phyloP scores from a whole-genome alignment of 2,888 invertebrate genomes.

The Drosophila neotestacea region DNA sequence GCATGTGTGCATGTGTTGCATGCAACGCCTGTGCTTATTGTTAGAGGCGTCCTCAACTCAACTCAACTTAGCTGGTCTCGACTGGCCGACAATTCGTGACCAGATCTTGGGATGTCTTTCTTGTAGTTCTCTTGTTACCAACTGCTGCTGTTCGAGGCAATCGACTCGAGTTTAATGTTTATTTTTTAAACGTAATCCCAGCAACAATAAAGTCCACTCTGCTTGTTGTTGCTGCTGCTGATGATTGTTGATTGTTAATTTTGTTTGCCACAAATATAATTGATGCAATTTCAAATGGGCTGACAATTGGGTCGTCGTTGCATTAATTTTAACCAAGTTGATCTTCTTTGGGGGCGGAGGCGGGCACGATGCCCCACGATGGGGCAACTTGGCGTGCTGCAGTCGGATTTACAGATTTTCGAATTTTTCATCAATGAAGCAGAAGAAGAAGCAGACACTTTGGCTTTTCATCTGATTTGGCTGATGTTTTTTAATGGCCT shows the following conservation, averaged over 20 bases:
- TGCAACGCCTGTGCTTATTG: conserved; percentile 23
- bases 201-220: not conserved
- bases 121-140: conserved; percentile 14
- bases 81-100: conserved; percentile 45
- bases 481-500: conserved; percentile 57
- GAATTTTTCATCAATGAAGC: conserved; percentile 25
- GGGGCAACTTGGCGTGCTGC: conserved; percentile 72
- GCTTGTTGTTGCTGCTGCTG: not conserved
- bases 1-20: conserved; percentile 13
- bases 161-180: conserved; percentile 20
- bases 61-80: conserved; percentile 1
- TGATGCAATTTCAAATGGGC: conserved; percentile 70
- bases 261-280: conserved; percentile 59
- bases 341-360: conserved; percentile 50
- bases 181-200: conserved; percentile 28
- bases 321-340: conserved; percentile 42
- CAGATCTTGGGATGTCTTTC: conserved; percentile 34
- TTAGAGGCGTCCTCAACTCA: not conserved
- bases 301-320: conserved; percentile 72
- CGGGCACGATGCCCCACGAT: conserved; percentile 45
- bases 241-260: conserved; percentile 33
- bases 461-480: conserved; percentile 12
- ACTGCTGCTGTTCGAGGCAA: conserved; percentile 15
- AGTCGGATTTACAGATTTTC: conserved; percentile 2
- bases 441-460: not conserved